Percentiles rank a stretch among this genome's conserved stretches.
These are phyloP conservation scores for Netelia inedita DNA, from an alignment of 2,888 invertebrate genomes.

Conservation along the genomic window DNA sequence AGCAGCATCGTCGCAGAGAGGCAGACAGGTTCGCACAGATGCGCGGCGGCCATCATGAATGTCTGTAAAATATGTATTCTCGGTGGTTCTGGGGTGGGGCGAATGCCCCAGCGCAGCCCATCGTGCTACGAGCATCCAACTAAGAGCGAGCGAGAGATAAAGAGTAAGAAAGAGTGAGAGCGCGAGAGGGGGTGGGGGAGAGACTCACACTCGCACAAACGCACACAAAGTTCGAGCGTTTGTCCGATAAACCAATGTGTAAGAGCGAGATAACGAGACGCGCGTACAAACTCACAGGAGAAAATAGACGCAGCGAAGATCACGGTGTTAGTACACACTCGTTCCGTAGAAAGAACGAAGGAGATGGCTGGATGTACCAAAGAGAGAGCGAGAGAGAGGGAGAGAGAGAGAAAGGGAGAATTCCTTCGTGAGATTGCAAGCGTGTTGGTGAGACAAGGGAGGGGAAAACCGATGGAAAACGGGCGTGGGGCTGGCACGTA, in stretches of 20 bases:
- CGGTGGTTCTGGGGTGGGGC: slow-evolving; percentile 73
- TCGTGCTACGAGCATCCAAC: slow-evolving; percentile 27
- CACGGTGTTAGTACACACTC: slow-evolving; percentile 22
- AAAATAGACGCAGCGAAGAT: slow-evolving; percentile 26
- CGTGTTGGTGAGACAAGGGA: slow-evolving; percentile 59
- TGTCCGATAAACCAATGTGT: slow-evolving; percentile 36
- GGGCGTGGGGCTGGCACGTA: slow-evolving; percentile 55
- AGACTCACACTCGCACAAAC: slow-evolving; percentile 3
- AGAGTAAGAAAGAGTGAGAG: slow-evolving; percentile 35
- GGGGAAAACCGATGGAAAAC: slow-evolving; percentile 78
- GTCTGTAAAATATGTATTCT: slow-evolving; percentile 85
- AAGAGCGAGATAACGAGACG: slow-evolving; percentile 51
- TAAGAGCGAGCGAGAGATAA: slow-evolving; percentile 38
- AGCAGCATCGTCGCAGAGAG: slow-evolving; percentile 66
- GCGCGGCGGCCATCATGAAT: slow-evolving; percentile 85
- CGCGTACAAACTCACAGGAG: slow-evolving; percentile 2
- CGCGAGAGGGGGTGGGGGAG: slow-evolving; percentile 48
- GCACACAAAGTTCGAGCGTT: slow-evolving; percentile 10
- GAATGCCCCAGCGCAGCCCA: slow-evolving; percentile 58
- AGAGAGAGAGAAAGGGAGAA: slow-evolving; percentile 65
- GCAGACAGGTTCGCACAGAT: slow-evolving; percentile 84
- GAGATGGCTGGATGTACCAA: slow-evolving; percentile 17
- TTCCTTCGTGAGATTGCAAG: slow-evolving; percentile 34
- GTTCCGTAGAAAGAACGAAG: slow-evolving; percentile 59
- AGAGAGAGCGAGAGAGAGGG: slow-evolving; percentile 55